Evolutionary conservation across 2,797 vertebrate genomes (phyloP), one percentile per base, ranked within the genome.

Genomic region (Semotilus atromaculatus): DNA sequence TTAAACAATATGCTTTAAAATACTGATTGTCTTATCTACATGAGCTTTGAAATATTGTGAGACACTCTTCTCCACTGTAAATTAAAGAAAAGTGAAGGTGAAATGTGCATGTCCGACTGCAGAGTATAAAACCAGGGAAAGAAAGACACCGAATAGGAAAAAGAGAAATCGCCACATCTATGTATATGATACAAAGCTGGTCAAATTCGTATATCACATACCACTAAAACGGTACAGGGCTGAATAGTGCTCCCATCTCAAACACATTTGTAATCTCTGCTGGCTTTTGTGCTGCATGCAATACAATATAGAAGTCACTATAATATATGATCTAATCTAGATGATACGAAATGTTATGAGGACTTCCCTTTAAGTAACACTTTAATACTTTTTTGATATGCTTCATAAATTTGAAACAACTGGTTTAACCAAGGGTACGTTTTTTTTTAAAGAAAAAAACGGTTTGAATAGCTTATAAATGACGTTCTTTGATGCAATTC

Each of bases 381-480:
- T 53, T 53, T 29, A n/a, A 74, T 38, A 77, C 29, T 77, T 84
- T 6, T 48, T 72, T 64, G 60, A 80, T 64, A 80, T 80, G 81
- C 58, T 83, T 38, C 19, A 29, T 36, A 45, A 82, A 40, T 68
- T 26, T 53, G 8, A 60, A 60, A 43, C 11, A 60, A 70, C 68
- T 55, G 53, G 36, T 70, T 70, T 68, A 80, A 87, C 21, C 58
- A 43, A 81, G 21, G 66, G 79, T 36, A 6, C 6, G 36, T 0
- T 6, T 36, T 36, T 36, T 36, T 36, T 36, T 6, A 36, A 36
- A 75, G 68, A 77, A 51, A 55, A 48, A 68, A 14, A 26, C 16
- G n/a, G 62, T 72, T 70, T 29, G n/a, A 85, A 73, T 66, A 84
- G 55, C 74, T 84, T 89, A 84, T 72, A 81, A 31, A 78, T 71